Percentiles rank a stretch among this genome's conserved stretches.
phyloP scores from a whole-genome alignment of 2,797 vertebrate genomes.

The Microctenopoma steveboyesi region DNA sequence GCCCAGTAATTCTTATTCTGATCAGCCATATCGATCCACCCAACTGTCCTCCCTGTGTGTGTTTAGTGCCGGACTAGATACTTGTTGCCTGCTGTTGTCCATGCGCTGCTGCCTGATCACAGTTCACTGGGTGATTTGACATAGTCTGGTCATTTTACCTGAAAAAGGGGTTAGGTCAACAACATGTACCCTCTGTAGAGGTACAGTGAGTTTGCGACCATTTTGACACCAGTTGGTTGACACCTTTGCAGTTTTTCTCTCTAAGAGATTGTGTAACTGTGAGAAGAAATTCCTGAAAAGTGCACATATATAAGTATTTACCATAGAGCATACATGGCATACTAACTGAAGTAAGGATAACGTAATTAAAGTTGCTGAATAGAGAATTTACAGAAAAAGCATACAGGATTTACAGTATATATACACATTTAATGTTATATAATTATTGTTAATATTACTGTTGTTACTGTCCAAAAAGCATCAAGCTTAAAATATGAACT shows the following conservation, averaged over 20 bases:
- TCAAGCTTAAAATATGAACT: background rate
- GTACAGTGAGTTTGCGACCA: background rate
- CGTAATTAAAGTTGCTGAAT: background rate
- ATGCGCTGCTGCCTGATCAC: constrained; percentile 42
- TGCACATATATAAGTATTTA: background rate
- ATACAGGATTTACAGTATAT: too few species aligned
- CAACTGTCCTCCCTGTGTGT: constrained; percentile 59
- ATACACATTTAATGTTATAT: too few species aligned
- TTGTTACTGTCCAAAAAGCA: background rate
- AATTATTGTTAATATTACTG: background rate
- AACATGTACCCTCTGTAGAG: background rate
- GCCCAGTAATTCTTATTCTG: constrained; percentile 63
- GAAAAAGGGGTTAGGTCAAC: constrained; percentile 8
- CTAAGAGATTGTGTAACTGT: background rate
- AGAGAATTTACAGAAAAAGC: background rate
- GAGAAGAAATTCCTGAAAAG: background rate
- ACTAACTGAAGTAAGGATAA: background rate
- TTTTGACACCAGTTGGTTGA: background rate
- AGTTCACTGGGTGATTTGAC: constrained; percentile 41
- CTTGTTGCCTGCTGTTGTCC: constrained; percentile 47
- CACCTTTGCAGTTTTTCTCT: background rate
- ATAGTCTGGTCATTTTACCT: constrained; percentile 12
- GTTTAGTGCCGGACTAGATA: constrained; percentile 66
- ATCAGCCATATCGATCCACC: constrained; percentile 65
- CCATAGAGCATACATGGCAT: background rate